A percentile compares a stretch with the other conserved stretches of the same genome.
Conservation (phyloP, 2,113 vertebrate species). For the Sardina pilchardus region DNA sequence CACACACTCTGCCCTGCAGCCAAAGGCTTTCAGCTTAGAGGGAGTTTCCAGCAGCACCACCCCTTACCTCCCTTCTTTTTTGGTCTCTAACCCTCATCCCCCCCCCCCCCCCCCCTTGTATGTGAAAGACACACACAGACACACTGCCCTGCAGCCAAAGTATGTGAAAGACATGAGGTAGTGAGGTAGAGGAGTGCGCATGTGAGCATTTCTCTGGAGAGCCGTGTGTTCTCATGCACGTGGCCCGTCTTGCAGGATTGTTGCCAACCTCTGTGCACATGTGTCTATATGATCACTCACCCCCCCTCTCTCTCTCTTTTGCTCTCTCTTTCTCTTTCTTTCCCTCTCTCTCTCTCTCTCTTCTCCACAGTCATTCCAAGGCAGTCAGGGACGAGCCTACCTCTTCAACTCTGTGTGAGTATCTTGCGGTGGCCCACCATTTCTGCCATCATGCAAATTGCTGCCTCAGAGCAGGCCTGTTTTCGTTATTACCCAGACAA, state of each 20-base stretch:
- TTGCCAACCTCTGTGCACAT: neutral
- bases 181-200: neutral
- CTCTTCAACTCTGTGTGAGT: constrained; percentile 99
- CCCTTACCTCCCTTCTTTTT: neutral
- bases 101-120: neutral
- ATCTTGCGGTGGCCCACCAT: constrained; percentile 15
- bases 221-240: neutral
- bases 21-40: neutral
- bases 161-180: neutral
- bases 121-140: too few species aligned
- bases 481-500: constrained; percentile 20
- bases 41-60: neutral
- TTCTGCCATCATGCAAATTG: neutral
- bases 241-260: neutral
- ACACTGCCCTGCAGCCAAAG: too few species aligned
- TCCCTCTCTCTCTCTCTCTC: constrained; percentile 34
- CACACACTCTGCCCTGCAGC: neutral
- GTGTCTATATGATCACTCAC: constrained; percentile 12
- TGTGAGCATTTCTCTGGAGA: neutral
- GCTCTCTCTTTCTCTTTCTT: constrained; percentile 37
- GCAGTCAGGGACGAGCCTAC: constrained; percentile 97
- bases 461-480: neutral
- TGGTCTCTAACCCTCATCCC: neutral
- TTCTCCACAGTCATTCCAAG: constrained; percentile 92
- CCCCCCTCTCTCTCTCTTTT: constrained; percentile 35